A percentile compares a stretch with the other conserved stretches of the same genome.
Evolutionary conservation across 1,140 invertebrate genomes (phyloP).

Genomic region (Nephila pilipes): DNA sequence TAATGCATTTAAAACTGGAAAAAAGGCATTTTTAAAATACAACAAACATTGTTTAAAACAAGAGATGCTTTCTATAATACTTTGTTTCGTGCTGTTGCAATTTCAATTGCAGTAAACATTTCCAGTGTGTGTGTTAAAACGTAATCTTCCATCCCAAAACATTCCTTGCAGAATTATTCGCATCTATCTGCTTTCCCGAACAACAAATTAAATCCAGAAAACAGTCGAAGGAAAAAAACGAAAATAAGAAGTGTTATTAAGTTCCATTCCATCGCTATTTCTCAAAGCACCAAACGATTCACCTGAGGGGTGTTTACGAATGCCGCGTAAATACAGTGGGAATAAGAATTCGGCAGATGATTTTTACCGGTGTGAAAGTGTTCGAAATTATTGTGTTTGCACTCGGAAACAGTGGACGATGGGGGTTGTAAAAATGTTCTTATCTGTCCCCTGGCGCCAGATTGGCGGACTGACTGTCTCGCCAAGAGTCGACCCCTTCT

Average conservation of each 20-base stretch:
- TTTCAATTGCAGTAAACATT: too few relatives aligned
- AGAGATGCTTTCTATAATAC: too few relatives aligned
- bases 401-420: not conserved
- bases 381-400: constrained; percentile 49
- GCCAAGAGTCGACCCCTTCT: constrained; percentile 2
- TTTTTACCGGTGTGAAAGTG: not conserved
- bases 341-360: not conserved
- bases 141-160: not conserved
- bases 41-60: too few relatives aligned
- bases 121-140: too few relatives aligned
- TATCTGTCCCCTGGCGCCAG: not conserved
- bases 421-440: not conserved
- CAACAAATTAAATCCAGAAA: constrained; percentile 10
- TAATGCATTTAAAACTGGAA: too few relatives aligned
- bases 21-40: too few relatives aligned
- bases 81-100: too few relatives aligned
- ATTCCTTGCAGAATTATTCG: not conserved
- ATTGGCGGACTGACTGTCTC: constrained; percentile 14
- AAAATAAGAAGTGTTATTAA: not conserved
- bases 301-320: not conserved
- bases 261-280: not conserved
- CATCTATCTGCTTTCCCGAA: not conserved
- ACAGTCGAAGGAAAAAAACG: too few relatives aligned
- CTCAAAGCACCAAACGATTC: not conserved
- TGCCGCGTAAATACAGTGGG: constrained; percentile 48